Conservation (phyloP, 2,113 vertebrate genomes). For the Ornithorhynchus anatinus region DNA sequence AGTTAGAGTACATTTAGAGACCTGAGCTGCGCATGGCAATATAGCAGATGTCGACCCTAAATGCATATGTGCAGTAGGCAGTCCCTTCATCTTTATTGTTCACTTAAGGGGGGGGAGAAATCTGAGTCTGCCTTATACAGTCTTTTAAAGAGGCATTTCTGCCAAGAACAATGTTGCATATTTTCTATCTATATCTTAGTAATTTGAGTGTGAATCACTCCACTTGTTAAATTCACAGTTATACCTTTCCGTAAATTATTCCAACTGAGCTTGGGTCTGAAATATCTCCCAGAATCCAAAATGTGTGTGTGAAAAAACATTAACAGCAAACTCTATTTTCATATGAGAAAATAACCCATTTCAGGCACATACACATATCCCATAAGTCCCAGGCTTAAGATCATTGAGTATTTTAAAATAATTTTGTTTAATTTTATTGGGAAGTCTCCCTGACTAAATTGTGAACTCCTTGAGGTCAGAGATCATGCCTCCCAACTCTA, state of each 20-base stretch:
- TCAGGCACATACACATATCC: not conserved
- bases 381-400: not conserved
- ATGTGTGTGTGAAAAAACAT: constrained; percentile 15
- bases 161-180: constrained; percentile 11
- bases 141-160: constrained; percentile 21
- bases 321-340: constrained; percentile 4
- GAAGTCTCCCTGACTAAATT: no score
- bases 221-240: constrained; percentile 21
- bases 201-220: constrained; percentile 39
- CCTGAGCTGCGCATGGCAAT: no score
- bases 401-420: not conserved
- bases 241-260: constrained; percentile 34
- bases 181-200: constrained; percentile 17
- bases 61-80: not conserved
- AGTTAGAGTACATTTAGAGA: not conserved
- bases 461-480: no score
- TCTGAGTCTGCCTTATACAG: not conserved
- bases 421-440: not conserved
- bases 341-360: constrained; percentile 6
- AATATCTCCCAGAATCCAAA: constrained; percentile 7
- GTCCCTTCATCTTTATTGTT: not conserved
- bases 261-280: constrained; percentile 29
- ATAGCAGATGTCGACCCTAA: no score
- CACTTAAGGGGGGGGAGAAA: not conserved
- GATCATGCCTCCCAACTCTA: no score